phyloP scores from a whole-genome alignment of 1,140 invertebrate genomes.

The Belonocnema kinseyi region DNA sequence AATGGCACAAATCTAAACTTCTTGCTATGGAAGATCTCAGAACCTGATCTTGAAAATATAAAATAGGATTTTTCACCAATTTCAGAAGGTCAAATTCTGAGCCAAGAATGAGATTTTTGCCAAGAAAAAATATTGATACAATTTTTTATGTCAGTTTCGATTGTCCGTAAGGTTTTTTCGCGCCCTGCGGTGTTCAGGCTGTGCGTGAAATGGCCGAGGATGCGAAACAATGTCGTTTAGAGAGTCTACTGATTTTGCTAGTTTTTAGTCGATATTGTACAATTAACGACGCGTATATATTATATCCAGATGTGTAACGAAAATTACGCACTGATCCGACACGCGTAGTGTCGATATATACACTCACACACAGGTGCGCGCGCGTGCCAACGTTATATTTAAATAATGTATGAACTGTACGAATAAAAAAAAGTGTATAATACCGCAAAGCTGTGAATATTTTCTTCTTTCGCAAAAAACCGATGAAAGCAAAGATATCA shows the following conservation, averaged over 20 bases:
- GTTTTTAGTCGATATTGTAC: conserved; percentile 26
- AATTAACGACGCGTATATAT: conserved; percentile 23
- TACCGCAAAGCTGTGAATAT: conserved; percentile 27
- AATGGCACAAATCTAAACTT: neutral
- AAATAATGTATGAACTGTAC: conserved; percentile 5
- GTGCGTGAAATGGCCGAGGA: neutral
- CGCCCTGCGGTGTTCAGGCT: conserved; percentile 17
- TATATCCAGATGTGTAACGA: conserved; percentile 17
- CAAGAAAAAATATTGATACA: neutral
- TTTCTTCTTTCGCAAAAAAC: conserved; percentile 12
- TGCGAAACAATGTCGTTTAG: conserved; percentile 22
- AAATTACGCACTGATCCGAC: conserved; percentile 20
- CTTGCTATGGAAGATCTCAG: too few relatives aligned
- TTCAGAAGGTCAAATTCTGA: too few relatives aligned
- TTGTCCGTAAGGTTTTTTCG: conserved; percentile 12
- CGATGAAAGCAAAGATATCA: conserved; percentile 14
- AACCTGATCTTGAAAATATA: too few relatives aligned
- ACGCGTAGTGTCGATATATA: conserved; percentile 15
- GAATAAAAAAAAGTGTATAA: conserved; percentile 28
- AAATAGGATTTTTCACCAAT: too few relatives aligned
- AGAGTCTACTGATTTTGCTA: conserved; percentile 18
- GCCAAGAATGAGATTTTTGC: too few relatives aligned
- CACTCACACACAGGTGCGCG: neutral
- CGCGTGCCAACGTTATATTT: conserved; percentile 17
- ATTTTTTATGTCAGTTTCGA: neutral